phyloP scores from a whole-genome alignment of 1,140 invertebrate genomes.

The Drosophila mayri region DNA sequence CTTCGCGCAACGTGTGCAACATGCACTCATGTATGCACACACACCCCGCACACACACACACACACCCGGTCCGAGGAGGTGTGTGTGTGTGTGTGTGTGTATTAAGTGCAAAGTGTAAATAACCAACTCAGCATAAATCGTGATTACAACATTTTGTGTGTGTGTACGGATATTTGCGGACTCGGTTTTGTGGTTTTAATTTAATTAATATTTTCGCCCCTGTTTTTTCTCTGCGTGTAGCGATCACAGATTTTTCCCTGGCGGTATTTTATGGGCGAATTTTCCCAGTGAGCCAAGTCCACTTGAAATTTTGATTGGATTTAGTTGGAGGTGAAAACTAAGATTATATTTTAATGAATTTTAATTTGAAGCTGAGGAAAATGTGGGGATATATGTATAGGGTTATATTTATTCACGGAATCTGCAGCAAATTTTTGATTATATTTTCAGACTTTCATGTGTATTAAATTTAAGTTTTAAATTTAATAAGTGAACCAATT shows the following conservation, averaged over 20 bases:
- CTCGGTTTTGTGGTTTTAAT: conserved; percentile 82
- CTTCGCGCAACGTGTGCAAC: conserved; percentile 74
- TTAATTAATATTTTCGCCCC: conserved; percentile 76
- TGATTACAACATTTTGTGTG: conserved; percentile 78
- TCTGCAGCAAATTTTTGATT: too few relatives aligned
- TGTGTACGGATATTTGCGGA: conserved; percentile 77
- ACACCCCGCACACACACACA: conserved; percentile 16
- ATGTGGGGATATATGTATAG: too few relatives aligned
- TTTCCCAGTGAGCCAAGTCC: neutral
- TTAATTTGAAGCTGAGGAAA: neutral
- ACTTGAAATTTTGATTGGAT: neutral
- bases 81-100: conserved; percentile 49
- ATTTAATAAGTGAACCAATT: neutral
- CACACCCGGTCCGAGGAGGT: neutral
- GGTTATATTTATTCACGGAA: too few relatives aligned
- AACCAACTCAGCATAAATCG: conserved; percentile 83
- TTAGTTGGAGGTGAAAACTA: neutral
- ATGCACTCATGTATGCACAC: conserved; percentile 68
- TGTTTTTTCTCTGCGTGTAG: conserved; percentile 39
- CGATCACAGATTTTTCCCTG: conserved; percentile 21
- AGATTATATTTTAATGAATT: neutral
- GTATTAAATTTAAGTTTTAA: neutral
- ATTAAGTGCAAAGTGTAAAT: conserved; percentile 83
- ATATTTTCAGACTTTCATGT: neutral
- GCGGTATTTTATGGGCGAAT: neutral